Evolutionary conservation across 2,888 invertebrate genomes (phyloP).

Genomic region (Chrysolina americana): DNA sequence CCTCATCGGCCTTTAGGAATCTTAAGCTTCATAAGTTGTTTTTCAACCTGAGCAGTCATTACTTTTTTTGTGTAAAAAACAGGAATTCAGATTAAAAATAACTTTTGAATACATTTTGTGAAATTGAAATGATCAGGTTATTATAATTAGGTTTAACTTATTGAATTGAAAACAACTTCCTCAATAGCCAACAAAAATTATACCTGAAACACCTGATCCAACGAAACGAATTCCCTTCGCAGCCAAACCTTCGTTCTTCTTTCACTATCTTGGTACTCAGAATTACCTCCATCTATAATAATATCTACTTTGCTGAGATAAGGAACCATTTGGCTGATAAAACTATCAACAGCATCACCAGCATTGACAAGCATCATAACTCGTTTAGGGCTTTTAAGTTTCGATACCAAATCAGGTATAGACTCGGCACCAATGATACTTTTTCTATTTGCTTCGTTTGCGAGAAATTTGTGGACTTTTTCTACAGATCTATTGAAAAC

Average conservation of each 20-base stretch:
- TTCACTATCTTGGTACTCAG: slow-evolving; percentile 95
- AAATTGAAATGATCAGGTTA: too few relatives aligned
- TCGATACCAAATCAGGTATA: slow-evolving; percentile 91
- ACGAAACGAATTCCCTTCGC: slow-evolving; percentile 78
- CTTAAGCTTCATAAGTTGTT: too few relatives aligned
- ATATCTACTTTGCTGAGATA: slow-evolving; percentile 92
- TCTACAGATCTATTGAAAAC: slow-evolving; percentile 95
- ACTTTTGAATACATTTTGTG: too few relatives aligned
- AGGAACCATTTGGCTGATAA: slow-evolving; percentile 89
- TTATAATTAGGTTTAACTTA: too few relatives aligned
- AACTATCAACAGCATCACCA: slow-evolving; percentile 95
- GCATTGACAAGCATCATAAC: slow-evolving; percentile 97
- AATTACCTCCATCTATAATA: slow-evolving; percentile 99
- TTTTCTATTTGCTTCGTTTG: slow-evolving; percentile 97
- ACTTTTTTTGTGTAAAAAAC: too few relatives aligned
- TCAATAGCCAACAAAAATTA: neutral
- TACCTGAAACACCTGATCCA: slow-evolving; percentile 77
- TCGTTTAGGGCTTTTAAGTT: slow-evolving; percentile 92
- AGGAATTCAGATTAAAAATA: too few relatives aligned
- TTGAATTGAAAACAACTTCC: too few relatives aligned
- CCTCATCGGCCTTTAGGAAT: too few relatives aligned
- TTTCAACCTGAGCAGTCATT: too few relatives aligned
- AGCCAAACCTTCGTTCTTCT: slow-evolving; percentile 84
- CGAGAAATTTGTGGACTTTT: slow-evolving; percentile 93
- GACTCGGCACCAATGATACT: slow-evolving; percentile 95